Base-by-base conservation (phyloP, 92 coral and sea anemone species). In the Zoanthus gigantus region DNA sequence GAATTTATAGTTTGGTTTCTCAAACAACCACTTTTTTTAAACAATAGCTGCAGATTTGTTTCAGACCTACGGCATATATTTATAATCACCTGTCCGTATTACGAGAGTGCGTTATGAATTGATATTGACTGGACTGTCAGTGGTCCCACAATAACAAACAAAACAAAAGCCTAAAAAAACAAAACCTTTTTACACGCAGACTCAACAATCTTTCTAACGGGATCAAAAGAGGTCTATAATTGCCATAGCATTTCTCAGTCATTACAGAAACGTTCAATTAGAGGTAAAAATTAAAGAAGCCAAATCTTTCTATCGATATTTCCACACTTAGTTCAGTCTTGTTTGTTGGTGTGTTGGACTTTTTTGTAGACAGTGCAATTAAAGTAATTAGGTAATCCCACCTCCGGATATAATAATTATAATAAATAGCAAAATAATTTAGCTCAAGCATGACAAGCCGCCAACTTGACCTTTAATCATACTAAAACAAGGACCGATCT, bases 341-440 rank as follows among this genome's bases (percentile, higher is more conserved):
- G 95, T 91, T 84, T 86, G 92, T 88, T 90, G 91, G 95, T 91
- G 86, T 86, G 90, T 90, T 90, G 91, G 71, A 90, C 86, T 86
- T 93, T 92, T 91, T 91, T 95, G 90, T 95, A 91, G 96, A 91
- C 94, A 90, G 82, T 85, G 91, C 94, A 91, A 95, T 95, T 91
- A 95, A 88, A 88, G 91, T 88, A 95, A 95, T 95, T 91, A 90
- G 89, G 74, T 77, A 71, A 89, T 42, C 89, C 96, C 98, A 95
- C 96, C 98, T 90, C 94, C 85, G 75, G 74, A 81, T 81, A 81
- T 66, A 67, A 48, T 65, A 66, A 81, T 81, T 81, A 47, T 29
- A 23, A 66, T 81, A 65, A 81, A 81, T 65, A 66, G 85, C 7
- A 68, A 81, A 79, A 81, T 66, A 47, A 46, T 81, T 81, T 68